Evolutionary conservation across 2,888 invertebrate genomes (phyloP).

Genomic region (Azorinus chamasolen): DNA sequence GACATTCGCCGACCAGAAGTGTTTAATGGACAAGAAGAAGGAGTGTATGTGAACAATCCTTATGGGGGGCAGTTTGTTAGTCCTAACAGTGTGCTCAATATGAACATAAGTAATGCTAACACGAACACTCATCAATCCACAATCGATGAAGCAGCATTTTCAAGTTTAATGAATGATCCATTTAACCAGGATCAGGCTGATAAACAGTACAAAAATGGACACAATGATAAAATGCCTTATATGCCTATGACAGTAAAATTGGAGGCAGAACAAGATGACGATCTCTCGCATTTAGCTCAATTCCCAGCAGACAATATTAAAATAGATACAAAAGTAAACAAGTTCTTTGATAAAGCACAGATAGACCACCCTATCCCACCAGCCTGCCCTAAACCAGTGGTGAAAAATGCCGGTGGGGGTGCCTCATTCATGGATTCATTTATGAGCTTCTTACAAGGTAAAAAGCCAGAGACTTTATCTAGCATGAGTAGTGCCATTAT

Average conservation of each 20-base stretch:
- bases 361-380: constrained; percentile 22
- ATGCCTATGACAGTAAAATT: constrained; percentile 58
- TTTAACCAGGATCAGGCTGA: constrained; percentile 43
- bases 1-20: constrained; percentile 35
- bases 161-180: constrained; percentile 71
- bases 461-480: constrained; percentile 84
- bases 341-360: not conserved
- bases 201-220: constrained; percentile 48
- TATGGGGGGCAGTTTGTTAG: constrained; percentile 63
- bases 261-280: constrained; percentile 79
- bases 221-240: constrained; percentile 65
- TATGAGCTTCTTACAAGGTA: constrained; percentile 83
- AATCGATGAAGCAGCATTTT: constrained; percentile 76
- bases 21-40: constrained; percentile 46
- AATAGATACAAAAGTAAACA: constrained; percentile 8
- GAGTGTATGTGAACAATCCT: constrained; percentile 35
- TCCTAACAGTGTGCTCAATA: constrained; percentile 58
- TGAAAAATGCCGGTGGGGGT: constrained; percentile 63
- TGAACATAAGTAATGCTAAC: constrained; percentile 40
- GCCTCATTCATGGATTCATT: constrained; percentile 81
- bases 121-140: constrained; percentile 60
- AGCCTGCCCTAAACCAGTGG: constrained; percentile 43
- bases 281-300: constrained; percentile 77
- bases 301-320: constrained; percentile 56
- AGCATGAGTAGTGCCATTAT: constrained; percentile 81